Base-by-base conservation (phyloP, 2,113 vertebrate genomes). In the Sinosuthora webbiana region DNA sequence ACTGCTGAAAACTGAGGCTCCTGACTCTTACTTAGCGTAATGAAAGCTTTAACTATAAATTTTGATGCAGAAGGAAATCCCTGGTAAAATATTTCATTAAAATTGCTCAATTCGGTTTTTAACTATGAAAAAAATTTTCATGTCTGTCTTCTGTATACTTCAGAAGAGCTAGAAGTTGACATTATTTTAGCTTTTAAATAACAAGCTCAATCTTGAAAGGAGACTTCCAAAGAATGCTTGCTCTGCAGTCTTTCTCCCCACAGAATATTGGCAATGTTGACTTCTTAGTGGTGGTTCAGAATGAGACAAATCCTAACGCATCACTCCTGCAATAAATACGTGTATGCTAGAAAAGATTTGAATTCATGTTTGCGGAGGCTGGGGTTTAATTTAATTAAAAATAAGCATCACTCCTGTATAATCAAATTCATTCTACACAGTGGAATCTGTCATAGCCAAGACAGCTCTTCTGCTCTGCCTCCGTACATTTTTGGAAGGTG, bases 341-440 rank as follows among this genome's bases (percentile, higher is more conserved):
- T 47, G 18, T 65, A 23, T 77, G 24, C 35, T 55, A 22, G 31
- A 65, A 52, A 82, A 91, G 15, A 42, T 70, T 44, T 59, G 33
- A 80, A 70, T 86, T 93, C 4, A 6, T 63, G 55, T 90, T 83
- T 90, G 79, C 1, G 2, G 59, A 76, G 37, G 18, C 50, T 85
- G 75, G 39, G 16, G 12, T 71, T 93, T 67, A 88, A 42, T 77
- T 83, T 80, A 73, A 80, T 90, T 86, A 89, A 77, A 94, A 93
- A 59, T 75, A 33, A 88, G 27, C 76, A 80, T 80, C 0, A 1
- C 13, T 95, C 10, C 13, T 75, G 25, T 73, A 22, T 82, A 69
- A 83, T 83, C 67, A 65, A n/a, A 62, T 86, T 83, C 5, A 39
- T 93, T 88, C 21, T 45, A 86, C 41, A 49, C 14, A 50, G 30